A percentile compares a stretch with the other conserved stretches of the same genome.
phyloP scores from a whole-genome alignment of 2,888 invertebrate genomes.

The Molorchus minor region DNA sequence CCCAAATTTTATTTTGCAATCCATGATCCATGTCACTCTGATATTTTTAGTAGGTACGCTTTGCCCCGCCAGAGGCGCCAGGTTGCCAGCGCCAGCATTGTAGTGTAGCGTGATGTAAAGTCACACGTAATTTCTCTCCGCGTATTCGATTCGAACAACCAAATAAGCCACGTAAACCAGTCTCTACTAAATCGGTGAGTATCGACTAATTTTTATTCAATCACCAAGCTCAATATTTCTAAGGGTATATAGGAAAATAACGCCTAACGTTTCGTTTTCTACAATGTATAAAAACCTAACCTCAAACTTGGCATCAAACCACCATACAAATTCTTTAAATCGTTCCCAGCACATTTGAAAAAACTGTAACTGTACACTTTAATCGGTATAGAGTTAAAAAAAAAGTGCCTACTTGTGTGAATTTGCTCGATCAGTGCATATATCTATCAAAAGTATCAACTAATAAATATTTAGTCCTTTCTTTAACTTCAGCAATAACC shows the following conservation, averaged over 20 bases:
- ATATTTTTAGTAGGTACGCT: constrained; percentile 9
- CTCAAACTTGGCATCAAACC: constrained; percentile 46
- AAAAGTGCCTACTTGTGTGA: no score
- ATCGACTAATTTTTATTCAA: not conserved
- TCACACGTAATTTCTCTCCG: constrained; percentile 51
- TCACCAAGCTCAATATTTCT: not conserved
- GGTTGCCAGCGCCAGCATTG: constrained; percentile 43
- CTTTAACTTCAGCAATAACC: no score
- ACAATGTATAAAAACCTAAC: no score
- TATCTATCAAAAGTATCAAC: no score
- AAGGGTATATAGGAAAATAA: not conserved
- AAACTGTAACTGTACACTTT: no score
- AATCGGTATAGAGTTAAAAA: no score
- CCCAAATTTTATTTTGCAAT: no score
- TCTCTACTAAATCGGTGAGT: constrained; percentile 25
- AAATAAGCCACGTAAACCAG: not conserved
- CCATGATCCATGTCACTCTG: not conserved
- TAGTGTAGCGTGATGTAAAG: constrained; percentile 51
- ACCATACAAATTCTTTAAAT: constrained; percentile 42
- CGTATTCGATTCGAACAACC: constrained; percentile 7
- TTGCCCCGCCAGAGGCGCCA: constrained; percentile 24
- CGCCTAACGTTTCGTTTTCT: no score
- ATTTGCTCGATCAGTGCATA: no score
- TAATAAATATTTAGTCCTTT: no score
- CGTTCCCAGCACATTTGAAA: no score